A percentile compares a stretch with the other conserved stretches of the same genome.
Conservation (phyloP, 2,797 vertebrate genomes). For the Adelosebastes latens region DNA sequence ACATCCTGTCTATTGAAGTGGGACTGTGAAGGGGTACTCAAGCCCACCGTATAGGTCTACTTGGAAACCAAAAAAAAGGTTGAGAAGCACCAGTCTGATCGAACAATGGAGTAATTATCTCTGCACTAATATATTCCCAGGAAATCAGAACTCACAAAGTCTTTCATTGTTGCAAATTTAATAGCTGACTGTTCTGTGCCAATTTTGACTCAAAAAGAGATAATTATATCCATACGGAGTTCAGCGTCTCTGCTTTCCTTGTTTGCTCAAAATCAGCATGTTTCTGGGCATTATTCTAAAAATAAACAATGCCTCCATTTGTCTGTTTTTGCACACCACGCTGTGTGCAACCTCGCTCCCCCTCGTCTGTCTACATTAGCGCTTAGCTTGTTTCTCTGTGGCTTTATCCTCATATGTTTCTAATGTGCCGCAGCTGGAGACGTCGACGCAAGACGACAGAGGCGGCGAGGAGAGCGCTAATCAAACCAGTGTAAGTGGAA, state of each 20-base stretch:
- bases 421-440: constrained; percentile 76
- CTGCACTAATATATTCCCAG: neutral
- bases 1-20: neutral
- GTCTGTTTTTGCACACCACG: constrained; percentile 1
- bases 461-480: constrained; percentile 74
- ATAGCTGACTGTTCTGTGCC: constrained; percentile 7
- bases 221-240: constrained; percentile 13
- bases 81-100: neutral
- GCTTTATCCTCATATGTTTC: constrained; percentile 55
- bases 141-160: constrained; percentile 4
- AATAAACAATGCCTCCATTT: constrained; percentile 7
- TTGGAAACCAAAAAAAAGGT: neutral
- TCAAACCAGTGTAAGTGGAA: constrained; percentile 80
- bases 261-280: constrained; percentile 11
- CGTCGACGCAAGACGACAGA: constrained; percentile 76
- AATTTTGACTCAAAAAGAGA: neutral
- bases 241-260: neutral
- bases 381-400: constrained; percentile 13
- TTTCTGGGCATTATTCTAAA: constrained; percentile 27
- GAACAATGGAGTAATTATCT: neutral
- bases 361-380: constrained; percentile 16
- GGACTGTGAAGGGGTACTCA: neutral
- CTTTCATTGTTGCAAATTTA: constrained; percentile 14
- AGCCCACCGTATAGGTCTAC: neutral
- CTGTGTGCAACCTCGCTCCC: neutral